phyloP scores from a whole-genome alignment of 2,113 vertebrate genomes.

The Salminus brasiliensis region DNA sequence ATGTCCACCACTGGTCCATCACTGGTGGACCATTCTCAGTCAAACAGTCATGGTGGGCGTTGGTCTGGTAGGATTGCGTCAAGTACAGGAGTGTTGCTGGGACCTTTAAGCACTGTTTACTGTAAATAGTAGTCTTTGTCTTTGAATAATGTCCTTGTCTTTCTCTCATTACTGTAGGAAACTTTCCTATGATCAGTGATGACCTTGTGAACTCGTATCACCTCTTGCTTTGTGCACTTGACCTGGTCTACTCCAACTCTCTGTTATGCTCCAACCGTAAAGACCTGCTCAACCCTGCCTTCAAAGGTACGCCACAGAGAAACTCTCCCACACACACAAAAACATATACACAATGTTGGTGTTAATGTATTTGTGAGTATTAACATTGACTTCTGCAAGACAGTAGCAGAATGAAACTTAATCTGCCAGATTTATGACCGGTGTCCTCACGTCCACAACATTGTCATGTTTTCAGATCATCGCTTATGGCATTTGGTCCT shows the following conservation, averaged over 20 bases:
- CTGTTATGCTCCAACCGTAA: conserved; percentile 87
- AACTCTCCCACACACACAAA: neutral
- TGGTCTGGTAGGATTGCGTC: neutral
- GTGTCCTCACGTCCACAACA: too few species aligned
- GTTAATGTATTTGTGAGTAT: too few species aligned
- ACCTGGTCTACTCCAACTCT: conserved; percentile 90
- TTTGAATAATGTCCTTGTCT: neutral
- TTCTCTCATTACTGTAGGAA: conserved; percentile 72
- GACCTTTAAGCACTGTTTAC: neutral
- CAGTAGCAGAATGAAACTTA: neutral
- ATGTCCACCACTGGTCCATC: too few species aligned
- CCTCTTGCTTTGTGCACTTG: conserved; percentile 89
- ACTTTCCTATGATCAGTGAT: conserved; percentile 97
- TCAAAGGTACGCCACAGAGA: conserved; percentile 78
- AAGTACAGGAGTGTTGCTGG: neutral
- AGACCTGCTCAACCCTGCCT: conserved; percentile 88
- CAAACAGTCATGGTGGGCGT: too few species aligned
- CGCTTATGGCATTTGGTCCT: too few species aligned
- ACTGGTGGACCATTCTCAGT: too few species aligned
- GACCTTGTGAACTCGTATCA: conserved; percentile 97
- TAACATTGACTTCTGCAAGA: too few species aligned
- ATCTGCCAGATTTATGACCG: too few species aligned
- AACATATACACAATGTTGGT: neutral
- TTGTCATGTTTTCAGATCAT: too few species aligned
- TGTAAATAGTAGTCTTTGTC: too few species aligned